Conservation (phyloP, 2,113 vertebrate species). For the Chaetops frenatus region DNA sequence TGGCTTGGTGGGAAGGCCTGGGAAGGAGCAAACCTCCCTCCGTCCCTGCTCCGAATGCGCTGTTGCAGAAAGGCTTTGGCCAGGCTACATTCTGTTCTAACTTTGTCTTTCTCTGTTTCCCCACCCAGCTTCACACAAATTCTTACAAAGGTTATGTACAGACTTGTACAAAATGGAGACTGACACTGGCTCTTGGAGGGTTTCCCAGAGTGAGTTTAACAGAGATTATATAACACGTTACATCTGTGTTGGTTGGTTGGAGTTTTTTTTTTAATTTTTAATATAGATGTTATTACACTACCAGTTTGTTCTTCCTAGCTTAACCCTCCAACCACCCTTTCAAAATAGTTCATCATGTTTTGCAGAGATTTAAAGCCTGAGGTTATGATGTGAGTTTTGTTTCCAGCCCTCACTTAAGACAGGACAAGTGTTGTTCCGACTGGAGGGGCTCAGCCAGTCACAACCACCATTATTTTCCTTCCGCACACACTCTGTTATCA, state of each 20-base stretch:
- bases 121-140: conserved; percentile 49
- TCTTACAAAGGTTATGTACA: conserved; percentile 49
- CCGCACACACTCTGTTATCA: neutral
- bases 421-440: neutral
- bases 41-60: accelerated
- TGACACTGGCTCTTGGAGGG: conserved; percentile 56
- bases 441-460: neutral
- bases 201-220: conserved; percentile 55
- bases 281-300: conserved; percentile 29
- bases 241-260: neutral
- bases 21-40: neutral
- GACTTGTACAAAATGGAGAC: conserved; percentile 61
- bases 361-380: neutral
- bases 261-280: neutral
- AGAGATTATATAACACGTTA: conserved; percentile 53
- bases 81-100: conserved; percentile 20
- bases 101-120: conserved; percentile 1
- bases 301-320: conserved; percentile 1
- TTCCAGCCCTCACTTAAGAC: neutral
- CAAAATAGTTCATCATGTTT: neutral
- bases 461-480: neutral
- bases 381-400: neutral
- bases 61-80: neutral
- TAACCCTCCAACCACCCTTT: conserved; percentile 28
- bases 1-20: neutral